A percentile compares a stretch with the other conserved stretches of the same genome.
Conservation (phyloP, 2,888 invertebrate species). For the Marronus borbonicus region DNA sequence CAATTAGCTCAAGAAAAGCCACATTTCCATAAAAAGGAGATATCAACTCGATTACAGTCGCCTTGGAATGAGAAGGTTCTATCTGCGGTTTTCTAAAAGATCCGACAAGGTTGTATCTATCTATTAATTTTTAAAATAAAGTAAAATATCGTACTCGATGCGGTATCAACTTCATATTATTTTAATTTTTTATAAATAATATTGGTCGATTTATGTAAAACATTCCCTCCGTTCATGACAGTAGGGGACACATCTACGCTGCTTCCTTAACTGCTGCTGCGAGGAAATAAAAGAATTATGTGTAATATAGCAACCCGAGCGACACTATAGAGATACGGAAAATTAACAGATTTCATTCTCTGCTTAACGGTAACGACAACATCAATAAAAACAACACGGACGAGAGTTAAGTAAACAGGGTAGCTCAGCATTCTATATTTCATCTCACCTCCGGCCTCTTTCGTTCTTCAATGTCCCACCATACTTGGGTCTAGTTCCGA, state of each 20-base stretch:
- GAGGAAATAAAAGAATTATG: constrained; percentile 15
- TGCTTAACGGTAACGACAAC: not conserved
- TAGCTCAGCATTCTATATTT: constrained; percentile 50
- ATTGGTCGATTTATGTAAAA: constrained; percentile 34
- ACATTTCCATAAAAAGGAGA: too few species aligned
- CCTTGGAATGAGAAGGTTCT: too few species aligned
- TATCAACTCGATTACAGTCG: too few species aligned
- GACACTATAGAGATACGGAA: constrained; percentile 6
- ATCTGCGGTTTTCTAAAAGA: too few species aligned
- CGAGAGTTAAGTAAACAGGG: constrained; percentile 57
- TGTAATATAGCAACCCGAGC: constrained; percentile 27
- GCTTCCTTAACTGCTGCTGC: constrained; percentile 56
- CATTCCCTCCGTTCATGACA: constrained; percentile 13
- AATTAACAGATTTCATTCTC: not conserved
- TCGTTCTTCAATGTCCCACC: constrained; percentile 99
- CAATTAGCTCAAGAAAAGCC: too few species aligned
- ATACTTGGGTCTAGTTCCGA: constrained; percentile 99
- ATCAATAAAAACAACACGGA: not conserved
- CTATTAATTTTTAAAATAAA: too few species aligned
- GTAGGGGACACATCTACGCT: constrained; percentile 51
- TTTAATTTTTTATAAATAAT: not conserved
- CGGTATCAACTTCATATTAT: too few species aligned
- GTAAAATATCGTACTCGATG: too few species aligned
- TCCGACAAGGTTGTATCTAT: too few species aligned
- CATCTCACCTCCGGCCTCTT: constrained; percentile 99